A percentile compares a stretch with the other conserved stretches of the same genome.
phyloP scores from a whole-genome alignment of 2,888 invertebrate species.

The Ferdinandea cuprea region DNA sequence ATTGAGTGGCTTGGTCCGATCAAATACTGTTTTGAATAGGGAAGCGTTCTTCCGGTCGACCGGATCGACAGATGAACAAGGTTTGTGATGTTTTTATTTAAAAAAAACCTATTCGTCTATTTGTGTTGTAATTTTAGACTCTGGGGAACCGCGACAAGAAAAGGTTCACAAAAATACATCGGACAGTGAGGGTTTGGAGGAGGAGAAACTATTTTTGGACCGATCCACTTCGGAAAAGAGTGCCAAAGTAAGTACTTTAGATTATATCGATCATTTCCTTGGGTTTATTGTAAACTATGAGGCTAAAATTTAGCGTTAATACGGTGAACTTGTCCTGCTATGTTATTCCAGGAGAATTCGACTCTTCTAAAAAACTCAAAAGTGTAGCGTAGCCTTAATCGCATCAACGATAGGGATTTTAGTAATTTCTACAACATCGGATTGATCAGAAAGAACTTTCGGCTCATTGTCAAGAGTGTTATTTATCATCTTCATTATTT shows the following conservation, averaged over 20 bases:
- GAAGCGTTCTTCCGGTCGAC: slow-evolving; percentile 76
- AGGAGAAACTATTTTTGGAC: slow-evolving; percentile 88
- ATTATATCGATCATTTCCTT: not conserved
- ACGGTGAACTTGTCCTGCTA: no score
- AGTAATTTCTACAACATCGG: no score
- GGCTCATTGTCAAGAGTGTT: no score
- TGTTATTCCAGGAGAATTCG: no score
- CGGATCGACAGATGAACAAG: slow-evolving; percentile 62
- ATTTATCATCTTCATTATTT: no score
- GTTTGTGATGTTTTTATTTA: slow-evolving; percentile 26
- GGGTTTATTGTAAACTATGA: no score
- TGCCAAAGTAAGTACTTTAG: slow-evolving; percentile 78
- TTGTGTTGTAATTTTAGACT: slow-evolving; percentile 58
- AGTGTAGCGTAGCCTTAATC: no score
- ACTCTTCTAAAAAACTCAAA: no score
- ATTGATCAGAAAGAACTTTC: no score
- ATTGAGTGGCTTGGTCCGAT: slow-evolving; percentile 81
- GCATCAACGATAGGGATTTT: no score
- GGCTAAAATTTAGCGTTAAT: no score
- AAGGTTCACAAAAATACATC: slow-evolving; percentile 76
- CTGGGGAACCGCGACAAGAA: slow-evolving; percentile 26
- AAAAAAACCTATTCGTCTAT: not conserved
- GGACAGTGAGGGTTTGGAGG: slow-evolving; percentile 84
- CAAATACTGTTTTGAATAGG: slow-evolving; percentile 81
- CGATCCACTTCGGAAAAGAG: slow-evolving; percentile 84